A percentile compares a stretch with the other conserved stretches of the same genome.
phyloP scores from a whole-genome alignment of 2,113 vertebrate species.

The Coracopsis vasa region DNA sequence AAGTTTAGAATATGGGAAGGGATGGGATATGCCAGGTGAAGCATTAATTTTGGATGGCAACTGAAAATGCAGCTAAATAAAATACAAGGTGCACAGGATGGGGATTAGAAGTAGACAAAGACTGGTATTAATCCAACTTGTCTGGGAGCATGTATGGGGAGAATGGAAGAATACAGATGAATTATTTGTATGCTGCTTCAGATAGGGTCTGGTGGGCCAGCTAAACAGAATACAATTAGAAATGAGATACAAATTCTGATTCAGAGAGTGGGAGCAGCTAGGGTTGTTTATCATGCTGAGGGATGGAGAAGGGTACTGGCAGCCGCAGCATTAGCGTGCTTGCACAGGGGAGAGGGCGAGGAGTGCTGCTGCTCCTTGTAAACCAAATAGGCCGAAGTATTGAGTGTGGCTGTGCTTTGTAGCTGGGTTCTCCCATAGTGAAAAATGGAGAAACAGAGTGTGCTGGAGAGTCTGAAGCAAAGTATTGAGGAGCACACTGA shows the following conservation, averaged over 20 bases:
- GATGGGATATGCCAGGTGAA: background rate
- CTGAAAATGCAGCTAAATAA: background rate
- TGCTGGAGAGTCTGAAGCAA: background rate
- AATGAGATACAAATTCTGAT: background rate
- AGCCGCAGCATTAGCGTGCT: background rate
- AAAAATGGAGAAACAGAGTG: background rate
- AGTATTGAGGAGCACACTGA: background rate
- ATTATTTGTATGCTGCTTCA: background rate
- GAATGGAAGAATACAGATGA: background rate
- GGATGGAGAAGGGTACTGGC: background rate
- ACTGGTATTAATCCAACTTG: background rate
- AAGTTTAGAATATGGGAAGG: background rate
- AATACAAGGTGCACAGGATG: background rate
- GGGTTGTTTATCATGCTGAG: background rate
- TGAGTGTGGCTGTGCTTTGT: rapidly evolving
- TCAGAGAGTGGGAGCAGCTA: background rate
- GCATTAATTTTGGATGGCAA: background rate
- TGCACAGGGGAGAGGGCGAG: rapidly evolving
- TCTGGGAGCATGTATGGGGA: background rate
- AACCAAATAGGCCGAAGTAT: background rate
- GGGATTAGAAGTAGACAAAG: background rate
- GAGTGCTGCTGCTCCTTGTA: rapidly evolving
- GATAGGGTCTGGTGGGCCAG: background rate
- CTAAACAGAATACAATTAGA: background rate
- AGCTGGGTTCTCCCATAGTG: background rate